Evolutionary conservation across 2,888 invertebrate genomes (phyloP).

Genomic region (Tenthredo mesomela): DNA sequence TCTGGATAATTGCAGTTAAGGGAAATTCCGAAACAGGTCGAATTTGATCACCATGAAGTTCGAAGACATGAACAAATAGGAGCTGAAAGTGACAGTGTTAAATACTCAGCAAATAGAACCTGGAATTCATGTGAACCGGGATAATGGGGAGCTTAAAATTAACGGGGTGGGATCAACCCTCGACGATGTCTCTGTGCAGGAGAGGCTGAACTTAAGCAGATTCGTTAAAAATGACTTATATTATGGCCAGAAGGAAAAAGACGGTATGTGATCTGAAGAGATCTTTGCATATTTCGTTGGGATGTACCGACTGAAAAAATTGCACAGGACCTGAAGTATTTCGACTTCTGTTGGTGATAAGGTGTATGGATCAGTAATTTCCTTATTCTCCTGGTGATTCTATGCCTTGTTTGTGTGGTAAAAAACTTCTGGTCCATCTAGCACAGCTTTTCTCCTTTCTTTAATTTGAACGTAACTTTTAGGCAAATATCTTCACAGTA

Average conservation of each 20-base stretch:
- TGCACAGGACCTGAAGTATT: too few relatives aligned
- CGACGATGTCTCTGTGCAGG: background rate
- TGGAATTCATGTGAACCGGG: background rate
- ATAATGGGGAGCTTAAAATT: background rate
- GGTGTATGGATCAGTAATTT: too few relatives aligned
- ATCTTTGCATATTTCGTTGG: too few relatives aligned
- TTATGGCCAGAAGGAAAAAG: too few relatives aligned
- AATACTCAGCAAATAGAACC: background rate
- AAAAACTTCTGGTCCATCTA: too few relatives aligned
- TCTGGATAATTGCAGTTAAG: background rate
- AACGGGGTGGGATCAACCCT: background rate
- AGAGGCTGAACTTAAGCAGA: background rate
- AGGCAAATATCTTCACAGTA: background rate
- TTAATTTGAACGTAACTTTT: background rate
- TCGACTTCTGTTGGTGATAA: too few relatives aligned
- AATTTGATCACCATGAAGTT: background rate
- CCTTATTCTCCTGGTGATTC: too few relatives aligned
- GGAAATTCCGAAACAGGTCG: background rate
- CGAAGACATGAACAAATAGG: background rate
- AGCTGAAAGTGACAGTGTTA: conserved; percentile 5
- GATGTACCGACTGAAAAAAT: too few relatives aligned
- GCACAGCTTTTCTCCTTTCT: background rate
- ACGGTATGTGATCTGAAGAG: too few relatives aligned
- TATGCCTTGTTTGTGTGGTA: too few relatives aligned
- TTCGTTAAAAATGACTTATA: too few relatives aligned